Conservation (phyloP, 2,888 invertebrate species). For the Elmis aenea region DNA sequence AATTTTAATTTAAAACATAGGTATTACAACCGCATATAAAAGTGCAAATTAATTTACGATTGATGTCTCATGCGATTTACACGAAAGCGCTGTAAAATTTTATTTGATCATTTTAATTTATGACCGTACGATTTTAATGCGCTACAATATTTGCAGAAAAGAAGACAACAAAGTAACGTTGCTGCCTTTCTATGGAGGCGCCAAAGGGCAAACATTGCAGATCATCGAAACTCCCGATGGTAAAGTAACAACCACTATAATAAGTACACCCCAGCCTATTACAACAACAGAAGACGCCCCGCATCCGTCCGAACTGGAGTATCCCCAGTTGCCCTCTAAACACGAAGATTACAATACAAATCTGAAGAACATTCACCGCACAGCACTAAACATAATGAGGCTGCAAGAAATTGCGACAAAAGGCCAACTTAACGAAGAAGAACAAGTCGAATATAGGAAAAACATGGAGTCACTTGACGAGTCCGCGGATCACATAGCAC, state of each 20-base stretch:
- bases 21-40: too few species aligned
- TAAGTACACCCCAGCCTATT: conserved; percentile 41
- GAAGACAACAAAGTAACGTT: conserved; percentile 33
- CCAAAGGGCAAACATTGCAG: conserved; percentile 63
- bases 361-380: conserved; percentile 54
- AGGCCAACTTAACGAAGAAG: conserved; percentile 52
- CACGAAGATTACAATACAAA: conserved; percentile 49
- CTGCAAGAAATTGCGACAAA: conserved; percentile 59
- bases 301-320: conserved; percentile 35
- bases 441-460: conserved; percentile 54
- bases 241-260: conserved; percentile 36
- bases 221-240: conserved; percentile 54
- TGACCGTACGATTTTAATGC: too few species aligned
- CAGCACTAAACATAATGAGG: conserved; percentile 55
- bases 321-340: conserved; percentile 38
- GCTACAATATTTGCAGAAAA: not conserved
- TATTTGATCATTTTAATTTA: too few species aligned
- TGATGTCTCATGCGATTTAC: too few species aligned
- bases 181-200: conserved; percentile 68
- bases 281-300: conserved; percentile 8
- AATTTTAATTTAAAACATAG: too few species aligned
- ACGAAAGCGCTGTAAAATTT: too few species aligned
- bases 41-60: too few species aligned
- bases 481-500: conserved; percentile 38
- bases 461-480: conserved; percentile 48